A percentile compares a stretch with the other conserved stretches of the same genome.
phyloP scores from a whole-genome alignment of 2,113 vertebrate species.

The Phylloscopus trochilus region DNA sequence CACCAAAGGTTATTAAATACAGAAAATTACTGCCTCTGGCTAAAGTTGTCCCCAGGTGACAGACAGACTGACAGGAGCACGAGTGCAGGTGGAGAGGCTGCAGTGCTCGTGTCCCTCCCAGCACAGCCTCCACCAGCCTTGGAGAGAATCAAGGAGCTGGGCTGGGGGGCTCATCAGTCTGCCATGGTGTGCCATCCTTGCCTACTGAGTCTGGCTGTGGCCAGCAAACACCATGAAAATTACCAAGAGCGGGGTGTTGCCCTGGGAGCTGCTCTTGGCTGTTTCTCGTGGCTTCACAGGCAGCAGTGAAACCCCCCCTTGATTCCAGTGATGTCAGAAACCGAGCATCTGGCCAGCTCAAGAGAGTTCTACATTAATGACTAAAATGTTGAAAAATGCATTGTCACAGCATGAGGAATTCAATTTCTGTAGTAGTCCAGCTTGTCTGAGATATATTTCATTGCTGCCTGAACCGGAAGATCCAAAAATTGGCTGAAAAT shows the following conservation, averaged over 20 bases:
- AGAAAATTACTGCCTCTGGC: background rate
- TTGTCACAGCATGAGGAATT: background rate
- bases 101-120: background rate
- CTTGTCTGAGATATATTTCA: background rate
- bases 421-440: background rate
- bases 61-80: background rate
- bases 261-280: background rate
- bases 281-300: background rate
- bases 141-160: background rate
- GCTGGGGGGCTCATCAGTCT: background rate
- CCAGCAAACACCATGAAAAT: background rate
- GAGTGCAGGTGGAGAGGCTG: background rate
- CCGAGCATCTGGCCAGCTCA: background rate
- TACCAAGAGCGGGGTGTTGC: background rate
- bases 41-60: background rate
- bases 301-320: background rate
- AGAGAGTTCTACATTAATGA: background rate
- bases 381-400: background rate
- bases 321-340: background rate
- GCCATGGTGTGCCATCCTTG: background rate
- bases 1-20: background rate
- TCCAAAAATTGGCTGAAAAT: background rate
- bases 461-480: background rate
- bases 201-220: rapidly evolving
- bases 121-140: rapidly evolving